Percentiles rank a stretch among this genome's conserved stretches.
Conservation (phyloP, 2,797 vertebrate species). For the Xenentodon cancila region DNA sequence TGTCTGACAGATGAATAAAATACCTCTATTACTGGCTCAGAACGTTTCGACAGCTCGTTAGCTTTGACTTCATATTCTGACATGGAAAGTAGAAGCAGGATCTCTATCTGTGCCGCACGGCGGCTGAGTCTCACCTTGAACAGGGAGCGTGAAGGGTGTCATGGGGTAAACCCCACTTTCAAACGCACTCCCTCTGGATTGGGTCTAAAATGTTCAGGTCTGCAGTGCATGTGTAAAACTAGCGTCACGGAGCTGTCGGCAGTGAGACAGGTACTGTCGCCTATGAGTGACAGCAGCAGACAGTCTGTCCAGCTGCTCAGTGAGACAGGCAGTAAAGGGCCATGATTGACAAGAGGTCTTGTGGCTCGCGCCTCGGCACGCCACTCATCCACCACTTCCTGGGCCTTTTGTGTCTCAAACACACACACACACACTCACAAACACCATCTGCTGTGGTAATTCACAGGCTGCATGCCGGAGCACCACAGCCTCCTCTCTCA, state of each 20-base stretch:
- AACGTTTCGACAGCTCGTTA: no score
- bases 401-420: conserved; percentile 77
- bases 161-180: no score
- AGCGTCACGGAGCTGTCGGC: not conserved
- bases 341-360: conserved; percentile 79
- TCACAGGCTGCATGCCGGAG: conserved; percentile 81
- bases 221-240: not conserved
- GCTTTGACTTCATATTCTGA: no score
- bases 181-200: no score
- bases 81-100: no score
- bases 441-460: conserved; percentile 84
- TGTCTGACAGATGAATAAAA: no score
- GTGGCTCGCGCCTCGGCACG: conserved; percentile 76
- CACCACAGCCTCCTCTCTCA: conserved; percentile 67
- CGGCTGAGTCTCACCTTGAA: no score
- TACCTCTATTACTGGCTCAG: no score
- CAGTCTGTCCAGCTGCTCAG: conserved; percentile 29
- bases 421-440: conserved; percentile 10
- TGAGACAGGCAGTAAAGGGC: conserved; percentile 61
- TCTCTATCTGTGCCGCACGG: no score
- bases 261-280: conserved; percentile 14
- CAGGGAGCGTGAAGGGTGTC: no score
- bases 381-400: conserved; percentile 82
- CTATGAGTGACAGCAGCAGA: conserved; percentile 40
- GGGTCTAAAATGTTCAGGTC: no score